Base-by-base conservation (phyloP, 2,888 invertebrate species). In the Brachyptera risi region DNA sequence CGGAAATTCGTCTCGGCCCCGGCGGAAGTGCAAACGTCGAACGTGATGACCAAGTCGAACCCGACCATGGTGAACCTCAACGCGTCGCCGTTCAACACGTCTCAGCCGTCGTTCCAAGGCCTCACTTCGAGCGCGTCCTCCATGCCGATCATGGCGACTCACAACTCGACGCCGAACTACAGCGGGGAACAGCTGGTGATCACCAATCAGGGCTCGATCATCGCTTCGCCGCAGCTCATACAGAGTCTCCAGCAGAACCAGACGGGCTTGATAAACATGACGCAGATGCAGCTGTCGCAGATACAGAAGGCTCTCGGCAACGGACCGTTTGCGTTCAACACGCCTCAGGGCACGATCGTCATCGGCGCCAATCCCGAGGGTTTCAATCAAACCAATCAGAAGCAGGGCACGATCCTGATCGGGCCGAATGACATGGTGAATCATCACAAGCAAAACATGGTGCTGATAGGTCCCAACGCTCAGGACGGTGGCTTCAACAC, bases 141-240 rank as follows among this genome's bases (percentile, higher is more conserved):
- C 21, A 23, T 64, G 42, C 64, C 64, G 3, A 27, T 65, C 13
- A 58, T 65, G 56, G 54, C 64, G 15, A 38, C 61, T 7, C 56
- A 44, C 5, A 56, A 59, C 11, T 56, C 61, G 17, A 44, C 17
- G 35, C n/a, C n/a, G 17, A 17, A 56, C 17, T 38, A 47, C 19
- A 60, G 64, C 35, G 61, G 62, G 24, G 66, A 65, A 24, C 63
- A 63, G 26, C 49, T 65, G 15, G 27, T 65, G 21, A 61, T 65
- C 37, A 63, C 65, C n/a, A 63, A 62, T 49, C 65, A 58, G 38
- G 64, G 62, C 7, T 57, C 57, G 24, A 49, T 64, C 15, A 57
- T 65, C 24, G 62, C 64, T 2, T 58, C 60, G 2, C 62, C 64
- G 13, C 64, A 65, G 31, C 44, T 65, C n/a, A 50, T 64, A 2